These are phyloP conservation scores for Pardosa pseudoannulata DNA, from an alignment of 2,888 invertebrate genomes.

Conservation along the genomic window DNA sequence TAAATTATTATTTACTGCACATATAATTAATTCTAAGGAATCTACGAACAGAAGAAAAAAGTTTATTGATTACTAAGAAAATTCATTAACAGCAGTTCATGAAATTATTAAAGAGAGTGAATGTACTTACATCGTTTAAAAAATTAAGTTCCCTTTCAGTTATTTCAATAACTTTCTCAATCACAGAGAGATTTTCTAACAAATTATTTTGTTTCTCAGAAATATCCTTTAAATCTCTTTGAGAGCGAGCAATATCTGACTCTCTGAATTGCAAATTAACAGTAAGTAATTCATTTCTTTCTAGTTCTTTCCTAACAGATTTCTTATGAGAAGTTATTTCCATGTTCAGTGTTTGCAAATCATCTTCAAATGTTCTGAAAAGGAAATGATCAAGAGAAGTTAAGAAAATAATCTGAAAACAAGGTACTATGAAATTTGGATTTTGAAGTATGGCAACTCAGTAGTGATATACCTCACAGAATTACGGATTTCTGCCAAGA, in stretches of 20 bases:
- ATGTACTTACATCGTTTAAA: conserved; percentile 40
- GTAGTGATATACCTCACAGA: conserved; percentile 33
- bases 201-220: conserved; percentile 30
- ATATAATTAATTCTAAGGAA: neutral
- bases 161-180: conserved; percentile 42
- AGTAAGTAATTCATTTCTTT: conserved; percentile 54
- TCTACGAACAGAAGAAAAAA: neutral
- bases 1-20: no score
- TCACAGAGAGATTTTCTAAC: conserved; percentile 34
- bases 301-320: conserved; percentile 58
- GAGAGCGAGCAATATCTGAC: conserved; percentile 39
- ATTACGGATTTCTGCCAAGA: conserved; percentile 33
- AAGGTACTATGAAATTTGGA: neutral
- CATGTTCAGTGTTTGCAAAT: conserved; percentile 39
- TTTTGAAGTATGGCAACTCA: neutral
- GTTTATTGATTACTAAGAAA: neutral
- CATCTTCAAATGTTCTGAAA: conserved; percentile 46
- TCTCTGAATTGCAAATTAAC: conserved; percentile 30
- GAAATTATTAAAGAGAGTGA: conserved; percentile 13
- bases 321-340: conserved; percentile 58
- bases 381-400: neutral
- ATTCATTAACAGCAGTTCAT: neutral
- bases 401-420: no score
- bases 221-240: conserved; percentile 18
- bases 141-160: conserved; percentile 50